A percentile compares a stretch with the other conserved stretches of the same genome.
Evolutionary conservation across 1,140 invertebrate species (phyloP).

Genomic region (Macrosteles quadrilineatus): DNA sequence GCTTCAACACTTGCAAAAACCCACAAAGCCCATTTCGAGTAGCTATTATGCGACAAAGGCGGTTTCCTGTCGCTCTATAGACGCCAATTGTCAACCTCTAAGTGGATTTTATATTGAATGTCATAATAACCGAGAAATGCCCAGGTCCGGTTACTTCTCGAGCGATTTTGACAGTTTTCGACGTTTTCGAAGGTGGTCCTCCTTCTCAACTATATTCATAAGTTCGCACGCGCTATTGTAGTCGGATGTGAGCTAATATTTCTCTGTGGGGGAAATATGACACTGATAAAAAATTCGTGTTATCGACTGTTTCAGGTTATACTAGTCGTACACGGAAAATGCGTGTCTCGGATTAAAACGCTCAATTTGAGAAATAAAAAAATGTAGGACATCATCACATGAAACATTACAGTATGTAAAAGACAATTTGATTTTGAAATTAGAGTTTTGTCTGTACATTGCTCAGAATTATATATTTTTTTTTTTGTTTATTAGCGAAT

Average conservation of each 20-base stretch:
- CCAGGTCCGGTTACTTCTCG: neutral
- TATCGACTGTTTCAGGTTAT: too few species aligned
- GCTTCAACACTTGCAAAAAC: slow-evolving; percentile 12
- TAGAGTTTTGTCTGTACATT: too few species aligned
- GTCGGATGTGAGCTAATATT: neutral
- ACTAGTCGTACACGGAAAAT: too few species aligned
- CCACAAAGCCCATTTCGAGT: neutral
- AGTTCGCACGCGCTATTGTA: neutral
- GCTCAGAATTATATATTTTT: too few species aligned
- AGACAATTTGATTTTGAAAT: too few species aligned
- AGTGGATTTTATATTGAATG: slow-evolving; percentile 16
- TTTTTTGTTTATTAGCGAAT: too few species aligned
- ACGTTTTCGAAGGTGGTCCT: neutral
- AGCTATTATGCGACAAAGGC: slow-evolving; percentile 7
- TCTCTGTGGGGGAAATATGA: too few species aligned
- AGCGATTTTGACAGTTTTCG: slow-evolving; percentile 12
- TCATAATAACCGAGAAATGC: slow-evolving; percentile 14
- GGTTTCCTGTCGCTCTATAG: neutral
- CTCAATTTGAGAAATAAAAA: too few species aligned
- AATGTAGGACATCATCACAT: too few species aligned
- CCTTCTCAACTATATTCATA: neutral
- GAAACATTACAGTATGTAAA: too few species aligned
- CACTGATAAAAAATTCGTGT: too few species aligned
- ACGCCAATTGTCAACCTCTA: neutral
- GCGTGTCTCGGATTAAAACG: too few species aligned